Conservation (phyloP, 2,888 invertebrate genomes). For the Caenorhabditis virilis region DNA sequence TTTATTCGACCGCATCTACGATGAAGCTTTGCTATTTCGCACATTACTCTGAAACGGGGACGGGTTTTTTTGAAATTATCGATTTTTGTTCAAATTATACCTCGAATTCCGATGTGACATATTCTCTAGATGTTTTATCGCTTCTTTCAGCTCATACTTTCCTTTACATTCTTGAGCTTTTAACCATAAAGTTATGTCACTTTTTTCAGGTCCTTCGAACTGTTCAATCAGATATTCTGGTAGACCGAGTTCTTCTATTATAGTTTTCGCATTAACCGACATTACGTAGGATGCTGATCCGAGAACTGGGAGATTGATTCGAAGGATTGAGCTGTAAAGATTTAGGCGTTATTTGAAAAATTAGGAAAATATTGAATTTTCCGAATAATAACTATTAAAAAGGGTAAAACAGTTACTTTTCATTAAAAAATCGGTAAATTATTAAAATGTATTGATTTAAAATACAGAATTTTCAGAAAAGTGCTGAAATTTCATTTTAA, state of each 20-base stretch:
- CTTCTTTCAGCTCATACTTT: not conserved
- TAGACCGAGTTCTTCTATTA: not conserved
- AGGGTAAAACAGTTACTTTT: no score
- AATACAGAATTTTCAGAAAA: no score
- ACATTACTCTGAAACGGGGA: slow-evolving; percentile 6
- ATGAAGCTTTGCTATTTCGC: slow-evolving; percentile 15
- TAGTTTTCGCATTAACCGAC: not conserved
- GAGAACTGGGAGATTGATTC: not conserved
- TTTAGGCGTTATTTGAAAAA: no score
- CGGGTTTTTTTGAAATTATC: not conserved
- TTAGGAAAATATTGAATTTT: no score
- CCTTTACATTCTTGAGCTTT: not conserved
- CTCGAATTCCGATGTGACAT: slow-evolving; percentile 23
- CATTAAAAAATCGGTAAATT: no score
- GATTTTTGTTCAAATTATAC: not conserved
- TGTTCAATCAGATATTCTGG: not conserved
- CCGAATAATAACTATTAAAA: no score
- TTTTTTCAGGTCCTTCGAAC: slow-evolving; percentile 1
- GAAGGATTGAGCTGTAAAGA: no score
- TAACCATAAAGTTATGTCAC: not conserved
- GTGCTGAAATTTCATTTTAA: no score
- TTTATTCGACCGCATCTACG: slow-evolving; percentile 11
- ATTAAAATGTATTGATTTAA: no score
- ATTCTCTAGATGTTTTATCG: slow-evolving; percentile 3
- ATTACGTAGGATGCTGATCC: not conserved